A percentile compares a stretch with the other conserved stretches of the same genome.
Evolutionary conservation across 2,888 invertebrate species (phyloP).

Genomic region (Galeruca laticollis): DNA sequence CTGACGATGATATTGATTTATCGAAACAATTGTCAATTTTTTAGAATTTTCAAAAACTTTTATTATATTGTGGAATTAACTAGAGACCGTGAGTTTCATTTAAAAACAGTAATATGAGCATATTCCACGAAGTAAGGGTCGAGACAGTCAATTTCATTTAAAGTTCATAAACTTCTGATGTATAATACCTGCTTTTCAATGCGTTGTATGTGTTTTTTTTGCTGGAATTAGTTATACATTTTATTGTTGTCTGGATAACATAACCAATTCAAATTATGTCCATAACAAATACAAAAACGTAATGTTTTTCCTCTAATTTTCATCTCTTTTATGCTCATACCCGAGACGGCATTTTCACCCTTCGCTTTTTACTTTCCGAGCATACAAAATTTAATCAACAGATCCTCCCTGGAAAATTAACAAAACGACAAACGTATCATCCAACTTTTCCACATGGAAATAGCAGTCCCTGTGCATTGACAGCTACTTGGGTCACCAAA

Average conservation of each 20-base stretch:
- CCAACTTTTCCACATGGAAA: constrained; percentile 36
- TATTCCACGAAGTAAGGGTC: too few relatives aligned
- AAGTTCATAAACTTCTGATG: too few relatives aligned
- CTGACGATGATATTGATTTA: too few relatives aligned
- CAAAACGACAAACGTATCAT: constrained; percentile 36
- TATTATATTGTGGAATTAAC: too few relatives aligned
- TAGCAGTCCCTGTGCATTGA: constrained; percentile 35
- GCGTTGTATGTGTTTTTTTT: too few relatives aligned
- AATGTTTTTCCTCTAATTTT: constrained; percentile 20
- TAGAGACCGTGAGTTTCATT: too few relatives aligned
- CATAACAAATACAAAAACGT: constrained; percentile 21
- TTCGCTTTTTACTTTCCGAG: constrained; percentile 27
- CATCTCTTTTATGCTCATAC: constrained; percentile 11
- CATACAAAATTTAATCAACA: constrained; percentile 35
- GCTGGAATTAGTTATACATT: too few relatives aligned
- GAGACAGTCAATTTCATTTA: too few relatives aligned
- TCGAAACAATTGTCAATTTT: too few relatives aligned
- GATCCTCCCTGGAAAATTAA: constrained; percentile 36
- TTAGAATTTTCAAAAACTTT: too few relatives aligned
- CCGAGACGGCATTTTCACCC: constrained; percentile 18
- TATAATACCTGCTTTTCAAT: too few relatives aligned
- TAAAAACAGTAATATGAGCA: too few relatives aligned
- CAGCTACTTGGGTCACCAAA: background rate
- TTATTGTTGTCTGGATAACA: background rate
- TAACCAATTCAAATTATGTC: constrained; percentile 14